Percentiles rank a stretch among this genome's conserved stretches.
These are phyloP conservation scores for Phenacoccus solenopsis DNA, from an alignment of 1,140 invertebrate genomes.

Conservation along the genomic window DNA sequence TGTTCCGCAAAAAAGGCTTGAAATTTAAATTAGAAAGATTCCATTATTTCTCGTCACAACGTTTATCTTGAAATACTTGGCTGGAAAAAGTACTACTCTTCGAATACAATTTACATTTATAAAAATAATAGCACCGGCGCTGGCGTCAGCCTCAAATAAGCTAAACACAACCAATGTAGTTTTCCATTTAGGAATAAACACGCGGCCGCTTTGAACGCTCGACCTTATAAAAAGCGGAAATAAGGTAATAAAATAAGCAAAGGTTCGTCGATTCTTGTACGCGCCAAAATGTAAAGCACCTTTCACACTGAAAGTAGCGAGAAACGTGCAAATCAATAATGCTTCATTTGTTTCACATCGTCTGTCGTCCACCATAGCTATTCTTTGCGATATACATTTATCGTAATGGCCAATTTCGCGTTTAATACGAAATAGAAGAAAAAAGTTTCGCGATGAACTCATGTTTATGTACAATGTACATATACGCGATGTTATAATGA, in stretches of 20 bases:
- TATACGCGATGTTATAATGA: no score
- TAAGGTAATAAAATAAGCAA: background rate
- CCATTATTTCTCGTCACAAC: no score
- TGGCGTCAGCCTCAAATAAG: background rate
- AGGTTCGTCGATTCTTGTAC: background rate
- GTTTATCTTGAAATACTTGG: no score
- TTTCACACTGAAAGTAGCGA: background rate
- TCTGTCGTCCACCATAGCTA: no score
- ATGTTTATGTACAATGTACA: background rate
- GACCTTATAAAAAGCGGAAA: background rate
- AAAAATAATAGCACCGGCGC: background rate
- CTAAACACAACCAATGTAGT: background rate
- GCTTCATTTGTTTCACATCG: background rate
- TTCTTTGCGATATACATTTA: background rate
- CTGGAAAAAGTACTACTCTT: no score
- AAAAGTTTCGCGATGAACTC: background rate
- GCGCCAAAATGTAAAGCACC: background rate
- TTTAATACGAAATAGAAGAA: background rate
- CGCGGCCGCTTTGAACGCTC: background rate
- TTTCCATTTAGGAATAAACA: background rate
- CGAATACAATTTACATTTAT: background rate
- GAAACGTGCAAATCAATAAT: background rate
- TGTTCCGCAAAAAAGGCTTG: no score
- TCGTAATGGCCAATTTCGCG: background rate
- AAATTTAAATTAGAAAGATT: no score